Evolutionary conservation across 2,113 vertebrate species (phyloP), one percentile per base, ranked within the genome.

Genomic region (Catharus minimus): DNA sequence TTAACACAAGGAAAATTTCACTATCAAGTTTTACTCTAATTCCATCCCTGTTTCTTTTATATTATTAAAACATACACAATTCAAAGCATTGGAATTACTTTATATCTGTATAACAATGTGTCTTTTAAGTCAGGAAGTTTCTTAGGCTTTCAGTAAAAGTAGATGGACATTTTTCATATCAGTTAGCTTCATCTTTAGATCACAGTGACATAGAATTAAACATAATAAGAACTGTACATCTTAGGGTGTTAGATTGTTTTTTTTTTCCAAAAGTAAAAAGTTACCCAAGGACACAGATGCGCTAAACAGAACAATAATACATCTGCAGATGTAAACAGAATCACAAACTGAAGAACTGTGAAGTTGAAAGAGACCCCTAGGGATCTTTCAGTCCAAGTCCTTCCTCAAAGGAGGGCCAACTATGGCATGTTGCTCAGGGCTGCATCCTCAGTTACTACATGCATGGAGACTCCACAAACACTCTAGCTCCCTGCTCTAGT

Each of bases 21-120:
- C 87, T 74, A 94, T 66, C 49, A 33, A 50, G 16, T 32, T 92
- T 79, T 90, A 52, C n/a, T 81, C 18, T 53, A 47, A 82, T 89
- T 85, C 11, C 8, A 10, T 73, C 2, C 38, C 9, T 58, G 15
- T 71, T 92, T 8, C 17, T 86, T 92, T 73, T 60, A 36, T 26
- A 52, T 73, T 67, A 73, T 19, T 71, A 82, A 88, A 79, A 58
- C 12, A 58, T 7, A 64, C 30, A 24, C 13, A n/a, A 41, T 69
- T 46, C 56, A 71, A 64, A 23, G 16, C 26, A 60, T 15, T 57
- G 27, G 10, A 38, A 41, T 46, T 8, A 49, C 10, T 71, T 75
- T 39, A 50, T 3, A 19, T 52, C 18, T 83, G 64, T 72, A 65
- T 61, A 36, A 46, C 3, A 36, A 17, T 26, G 18, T 20, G 9